phyloP scores from a whole-genome alignment of 2,888 invertebrate species.

The Endotricha flammealis region DNA sequence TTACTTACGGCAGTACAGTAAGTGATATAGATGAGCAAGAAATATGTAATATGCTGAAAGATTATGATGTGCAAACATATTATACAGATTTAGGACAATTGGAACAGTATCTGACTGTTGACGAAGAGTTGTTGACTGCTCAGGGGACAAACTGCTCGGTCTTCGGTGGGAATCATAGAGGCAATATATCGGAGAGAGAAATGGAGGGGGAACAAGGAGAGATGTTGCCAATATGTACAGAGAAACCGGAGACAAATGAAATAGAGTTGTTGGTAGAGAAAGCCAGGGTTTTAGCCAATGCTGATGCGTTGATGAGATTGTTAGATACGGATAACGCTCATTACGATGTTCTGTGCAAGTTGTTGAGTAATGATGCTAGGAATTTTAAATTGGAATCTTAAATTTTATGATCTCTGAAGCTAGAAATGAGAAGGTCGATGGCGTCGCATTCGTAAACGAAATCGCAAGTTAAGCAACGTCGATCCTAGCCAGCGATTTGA shows the following conservation, averaged over 20 bases:
- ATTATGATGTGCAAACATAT: constrained; percentile 38
- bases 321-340: constrained; percentile 27
- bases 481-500: too few species aligned
- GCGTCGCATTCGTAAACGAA: too few species aligned
- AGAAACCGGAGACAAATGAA: constrained; percentile 28
- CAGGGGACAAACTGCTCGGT: constrained; percentile 42
- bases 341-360: constrained; percentile 29
- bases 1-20: too few species aligned
- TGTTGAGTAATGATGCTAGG: too few species aligned
- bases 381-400: too few species aligned
- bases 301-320: constrained; percentile 35
- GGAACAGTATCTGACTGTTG: constrained; percentile 41
- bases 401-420: too few species aligned
- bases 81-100: constrained; percentile 28
- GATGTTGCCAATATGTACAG: constrained; percentile 33
- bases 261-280: constrained; percentile 28
- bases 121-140: constrained; percentile 40
- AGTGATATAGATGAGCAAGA: constrained; percentile 33
- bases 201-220: constrained; percentile 25
- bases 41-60: constrained; percentile 32
- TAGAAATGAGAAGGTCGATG: too few species aligned
- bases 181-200: constrained; percentile 16
- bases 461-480: too few species aligned
- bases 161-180: constrained; percentile 43
- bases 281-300: constrained; percentile 30